Conservation (phyloP, 2,888 invertebrate species). For the Nesidiocoris tenuis region DNA sequence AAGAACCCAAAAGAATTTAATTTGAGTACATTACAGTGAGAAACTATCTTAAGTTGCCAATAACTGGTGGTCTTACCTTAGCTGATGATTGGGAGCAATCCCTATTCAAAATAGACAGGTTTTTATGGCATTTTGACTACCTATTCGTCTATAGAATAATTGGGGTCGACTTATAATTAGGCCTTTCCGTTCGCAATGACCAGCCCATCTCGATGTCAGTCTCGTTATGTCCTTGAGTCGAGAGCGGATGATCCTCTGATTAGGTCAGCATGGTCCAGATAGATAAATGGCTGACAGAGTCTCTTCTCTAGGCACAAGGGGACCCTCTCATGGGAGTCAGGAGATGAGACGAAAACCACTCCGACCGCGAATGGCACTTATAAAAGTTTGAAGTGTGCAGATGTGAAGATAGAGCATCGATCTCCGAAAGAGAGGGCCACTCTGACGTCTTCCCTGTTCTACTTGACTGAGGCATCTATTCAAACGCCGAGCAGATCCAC, state of each 20-base stretch:
- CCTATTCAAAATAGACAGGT: too few species aligned
- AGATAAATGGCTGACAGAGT: conserved; percentile 23
- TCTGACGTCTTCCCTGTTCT: conserved; percentile 31
- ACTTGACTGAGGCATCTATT: conserved; percentile 28
- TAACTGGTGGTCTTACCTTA: too few species aligned
- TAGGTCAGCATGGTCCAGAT: conserved; percentile 11
- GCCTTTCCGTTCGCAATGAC: too few species aligned
- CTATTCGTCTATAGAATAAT: too few species aligned
- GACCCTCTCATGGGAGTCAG: background rate
- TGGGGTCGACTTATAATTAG: too few species aligned
- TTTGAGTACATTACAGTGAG: too few species aligned
- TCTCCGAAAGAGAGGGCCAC: conserved; percentile 24
- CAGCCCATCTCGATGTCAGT: too few species aligned
- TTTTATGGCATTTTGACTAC: too few species aligned
- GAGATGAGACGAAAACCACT: conserved; percentile 18
- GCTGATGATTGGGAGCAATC: too few species aligned
- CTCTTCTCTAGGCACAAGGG: conserved; percentile 16
- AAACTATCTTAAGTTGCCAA: too few species aligned
- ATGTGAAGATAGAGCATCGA: conserved; percentile 30
- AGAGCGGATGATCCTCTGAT: conserved; percentile 1
- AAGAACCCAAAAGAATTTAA: too few species aligned
- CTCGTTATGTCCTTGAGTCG: conserved; percentile 12
- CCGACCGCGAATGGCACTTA: conserved; percentile 29
- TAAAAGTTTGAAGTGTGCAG: conserved; percentile 23
- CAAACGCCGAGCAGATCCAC: conserved; percentile 29